Conservation (phyloP, 2,113 vertebrate genomes). For the Pachycephala philippinensis region DNA sequence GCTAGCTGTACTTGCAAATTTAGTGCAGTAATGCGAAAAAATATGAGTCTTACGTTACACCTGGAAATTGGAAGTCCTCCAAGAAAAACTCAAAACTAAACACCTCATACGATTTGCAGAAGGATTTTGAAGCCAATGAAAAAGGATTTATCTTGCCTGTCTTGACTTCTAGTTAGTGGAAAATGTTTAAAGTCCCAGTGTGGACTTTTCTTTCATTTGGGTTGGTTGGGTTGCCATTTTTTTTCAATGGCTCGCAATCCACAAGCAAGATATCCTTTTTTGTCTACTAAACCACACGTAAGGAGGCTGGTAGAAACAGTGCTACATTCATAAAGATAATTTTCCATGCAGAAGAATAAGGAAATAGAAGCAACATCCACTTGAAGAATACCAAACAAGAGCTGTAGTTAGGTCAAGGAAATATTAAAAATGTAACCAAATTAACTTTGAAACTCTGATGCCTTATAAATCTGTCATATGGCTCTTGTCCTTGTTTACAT, state of each 20-base stretch:
- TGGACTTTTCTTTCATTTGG: neutral
- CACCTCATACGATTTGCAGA: neutral
- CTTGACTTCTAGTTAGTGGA: neutral
- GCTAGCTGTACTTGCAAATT: slow-evolving; percentile 24
- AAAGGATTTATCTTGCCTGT: neutral
- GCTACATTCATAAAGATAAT: neutral
- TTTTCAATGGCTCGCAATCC: neutral
- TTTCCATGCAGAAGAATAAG: neutral
- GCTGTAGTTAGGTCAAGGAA: neutral
- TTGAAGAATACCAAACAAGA: neutral
- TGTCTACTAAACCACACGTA: neutral
- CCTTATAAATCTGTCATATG: neutral
- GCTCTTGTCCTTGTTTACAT: neutral
- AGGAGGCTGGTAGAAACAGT: neutral
- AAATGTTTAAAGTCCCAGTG: neutral
- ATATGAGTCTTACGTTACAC: neutral
- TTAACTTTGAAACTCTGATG: neutral
- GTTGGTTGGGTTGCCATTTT: neutral
- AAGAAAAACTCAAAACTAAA: neutral
- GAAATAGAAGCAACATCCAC: neutral
- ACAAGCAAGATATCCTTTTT: accelerated
- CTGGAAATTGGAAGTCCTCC: neutral
- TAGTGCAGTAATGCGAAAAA: slow-evolving; percentile 19
- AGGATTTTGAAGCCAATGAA: neutral
- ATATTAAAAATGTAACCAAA: neutral